These are phyloP conservation scores for Onthophagus taurus DNA, from an alignment of 1,140 invertebrate species.

Conservation along the genomic window DNA sequence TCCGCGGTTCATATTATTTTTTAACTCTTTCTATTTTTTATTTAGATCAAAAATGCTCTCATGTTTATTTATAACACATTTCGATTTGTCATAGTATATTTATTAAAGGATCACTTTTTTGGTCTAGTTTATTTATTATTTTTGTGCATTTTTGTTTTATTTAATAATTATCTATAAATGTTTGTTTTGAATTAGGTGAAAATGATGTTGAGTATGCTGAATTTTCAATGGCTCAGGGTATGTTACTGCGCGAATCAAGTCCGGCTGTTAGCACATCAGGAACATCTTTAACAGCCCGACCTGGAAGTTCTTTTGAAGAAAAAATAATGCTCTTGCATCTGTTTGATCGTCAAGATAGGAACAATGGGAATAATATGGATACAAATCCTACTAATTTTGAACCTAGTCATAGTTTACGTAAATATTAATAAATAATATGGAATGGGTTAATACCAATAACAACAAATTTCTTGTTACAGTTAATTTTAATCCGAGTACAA, in stretches of 20 bases:
- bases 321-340: conserved; percentile 28
- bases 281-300: conserved; percentile 19
- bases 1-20: too few relatives aligned
- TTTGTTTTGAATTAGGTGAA: conserved; percentile 43
- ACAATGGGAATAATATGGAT: neutral
- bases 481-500: neutral
- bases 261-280: conserved; percentile 16
- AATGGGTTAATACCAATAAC: neutral
- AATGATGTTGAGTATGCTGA: conserved; percentile 66
- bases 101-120: too few relatives aligned
- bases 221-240: conserved; percentile 41
- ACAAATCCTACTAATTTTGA: neutral
- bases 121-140: too few relatives aligned
- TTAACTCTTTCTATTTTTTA: too few relatives aligned
- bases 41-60: too few relatives aligned
- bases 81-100: too few relatives aligned
- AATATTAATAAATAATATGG: neutral
- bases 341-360: conserved; percentile 17
- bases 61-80: too few relatives aligned
- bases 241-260: conserved; percentile 27
- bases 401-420: neutral
- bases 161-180: too few relatives aligned
- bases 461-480: neutral
- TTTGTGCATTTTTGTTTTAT: too few relatives aligned
- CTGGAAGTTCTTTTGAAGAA: conserved; percentile 23